Conservation (phyloP, 2,113 vertebrate species). For the Gymnobelideus leadbeateri region DNA sequence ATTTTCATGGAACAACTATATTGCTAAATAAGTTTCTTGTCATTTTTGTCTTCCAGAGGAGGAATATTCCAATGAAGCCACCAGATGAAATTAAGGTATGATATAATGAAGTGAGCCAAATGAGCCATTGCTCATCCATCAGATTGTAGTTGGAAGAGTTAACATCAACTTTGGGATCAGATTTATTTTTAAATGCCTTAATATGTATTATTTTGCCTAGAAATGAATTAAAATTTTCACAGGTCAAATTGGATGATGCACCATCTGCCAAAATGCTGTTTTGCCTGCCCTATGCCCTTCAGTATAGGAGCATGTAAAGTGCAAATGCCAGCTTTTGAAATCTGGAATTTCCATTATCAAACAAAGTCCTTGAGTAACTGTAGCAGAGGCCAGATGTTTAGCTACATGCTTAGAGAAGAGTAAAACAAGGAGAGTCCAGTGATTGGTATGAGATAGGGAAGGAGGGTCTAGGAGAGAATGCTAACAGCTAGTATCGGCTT, state of each 20-base stretch:
- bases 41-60: slow-evolving; percentile 87
- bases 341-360: not conserved
- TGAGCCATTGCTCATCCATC: fast-evolving
- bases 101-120: not conserved
- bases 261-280: fast-evolving
- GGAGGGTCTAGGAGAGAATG: not conserved
- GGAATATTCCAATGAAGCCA: slow-evolving; percentile 89
- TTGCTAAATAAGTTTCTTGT: not conserved
- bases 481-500: slow-evolving; percentile 34
- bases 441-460: not conserved
- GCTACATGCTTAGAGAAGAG: not conserved
- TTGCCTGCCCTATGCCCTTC: not conserved
- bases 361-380: not conserved
- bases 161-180: not conserved
- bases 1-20: not conserved
- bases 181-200: no score
- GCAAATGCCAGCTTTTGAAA: fast-evolving
- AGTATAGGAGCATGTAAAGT: not conserved
- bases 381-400: not conserved
- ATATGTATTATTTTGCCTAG: not conserved
- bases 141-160: fast-evolving
- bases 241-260: no score
- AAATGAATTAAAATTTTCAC: not conserved
- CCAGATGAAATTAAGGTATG: slow-evolving; percentile 90
- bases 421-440: not conserved